These are phyloP conservation scores for Mesocentrotus franciscanus DNA, from an alignment of 53 echinoderm and acorn worm species.

Conservation along the genomic window DNA sequence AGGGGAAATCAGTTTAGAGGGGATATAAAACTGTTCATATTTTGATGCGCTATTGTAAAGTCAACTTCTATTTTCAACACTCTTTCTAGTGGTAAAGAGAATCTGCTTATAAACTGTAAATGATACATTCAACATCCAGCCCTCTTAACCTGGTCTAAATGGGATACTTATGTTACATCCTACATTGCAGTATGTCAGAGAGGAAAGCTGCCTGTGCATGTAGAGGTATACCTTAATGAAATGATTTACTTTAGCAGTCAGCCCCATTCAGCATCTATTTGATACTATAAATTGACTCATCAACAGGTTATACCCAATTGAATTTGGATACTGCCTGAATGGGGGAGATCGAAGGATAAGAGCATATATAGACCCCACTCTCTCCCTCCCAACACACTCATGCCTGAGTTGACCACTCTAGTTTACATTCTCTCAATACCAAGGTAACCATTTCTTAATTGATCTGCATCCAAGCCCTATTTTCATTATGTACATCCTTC, in stretches of 20 bases:
- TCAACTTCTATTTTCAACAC: neutral
- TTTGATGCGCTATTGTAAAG: neutral
- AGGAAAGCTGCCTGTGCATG: neutral
- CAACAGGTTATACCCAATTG: conserved; percentile 54
- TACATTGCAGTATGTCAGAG: neutral
- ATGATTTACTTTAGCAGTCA: conserved; percentile 37
- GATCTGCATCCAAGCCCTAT: conserved; percentile 61
- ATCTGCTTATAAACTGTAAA: neutral
- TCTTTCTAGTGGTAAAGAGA: neutral
- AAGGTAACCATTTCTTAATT: conserved; percentile 66
- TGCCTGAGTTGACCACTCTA: conserved; percentile 23
- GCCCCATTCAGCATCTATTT: conserved; percentile 37
- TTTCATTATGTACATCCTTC: conserved; percentile 63
- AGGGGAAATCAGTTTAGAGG: neutral
- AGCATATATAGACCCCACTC: conserved; percentile 18
- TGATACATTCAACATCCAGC: neutral
- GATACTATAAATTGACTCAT: conserved; percentile 31
- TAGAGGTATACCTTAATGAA: neutral
- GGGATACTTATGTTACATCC: neutral
- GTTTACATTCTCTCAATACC: conserved; percentile 54
- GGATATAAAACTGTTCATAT: neutral
- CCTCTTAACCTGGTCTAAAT: neutral
- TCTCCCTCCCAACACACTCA: conserved; percentile 10
- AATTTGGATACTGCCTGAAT: conserved; percentile 19
- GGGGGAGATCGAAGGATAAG: neutral